Evolutionary conservation across 2,888 invertebrate genomes (phyloP), one percentile per base, ranked within the genome.

Genomic region (Glomeris marginata): DNA sequence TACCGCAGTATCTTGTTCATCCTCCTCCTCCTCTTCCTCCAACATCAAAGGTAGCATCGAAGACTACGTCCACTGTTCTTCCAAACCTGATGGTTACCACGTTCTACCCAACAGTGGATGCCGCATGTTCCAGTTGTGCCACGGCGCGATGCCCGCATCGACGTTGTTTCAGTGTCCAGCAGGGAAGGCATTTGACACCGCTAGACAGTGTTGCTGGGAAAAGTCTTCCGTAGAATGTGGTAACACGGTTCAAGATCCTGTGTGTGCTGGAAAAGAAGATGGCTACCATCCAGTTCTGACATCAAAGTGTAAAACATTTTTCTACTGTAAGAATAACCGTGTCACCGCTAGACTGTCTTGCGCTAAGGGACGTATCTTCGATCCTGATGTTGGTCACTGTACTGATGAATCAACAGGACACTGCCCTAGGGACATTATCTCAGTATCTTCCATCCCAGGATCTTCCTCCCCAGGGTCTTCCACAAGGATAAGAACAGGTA

Each of bases 11-110:
- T 49, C 41, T 35, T n/a, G n/a, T n/a, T n/a, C n/a, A n/a, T n/a
- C n/a, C n/a, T n/a, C n/a, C n/a, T n/a, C n/a, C n/a, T n/a, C n/a
- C n/a, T n/a, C n/a, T n/a, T n/a, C n/a, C n/a, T 41, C 43, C 11
- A 18, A 21, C n/a, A 43, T n/a, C n/a, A n/a, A n/a, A n/a, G n/a
- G n/a, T n/a, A n/a, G n/a, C n/a, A n/a, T n/a, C n/a, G n/a, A 48
- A 21, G 13, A 35, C 11, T 5, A 1, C 6, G 13, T 28, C 28
- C 49, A 54, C 20, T 58, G 58, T 18, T 18, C 38, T 10, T 57
- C 57, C 1, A 47, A 57, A 13, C 51, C 53, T 1, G 56, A 58
- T 41, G 57, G 56, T 1, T 58, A 57, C 40, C 55, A 58, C 42
- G 56, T 57, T 1, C 52, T 55, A n/a, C 52, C 47, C 28, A 41